A percentile compares a stretch with the other conserved stretches of the same genome.
Evolutionary conservation across 2,797 vertebrate species (phyloP).

Genomic region (Falco columbarius): DNA sequence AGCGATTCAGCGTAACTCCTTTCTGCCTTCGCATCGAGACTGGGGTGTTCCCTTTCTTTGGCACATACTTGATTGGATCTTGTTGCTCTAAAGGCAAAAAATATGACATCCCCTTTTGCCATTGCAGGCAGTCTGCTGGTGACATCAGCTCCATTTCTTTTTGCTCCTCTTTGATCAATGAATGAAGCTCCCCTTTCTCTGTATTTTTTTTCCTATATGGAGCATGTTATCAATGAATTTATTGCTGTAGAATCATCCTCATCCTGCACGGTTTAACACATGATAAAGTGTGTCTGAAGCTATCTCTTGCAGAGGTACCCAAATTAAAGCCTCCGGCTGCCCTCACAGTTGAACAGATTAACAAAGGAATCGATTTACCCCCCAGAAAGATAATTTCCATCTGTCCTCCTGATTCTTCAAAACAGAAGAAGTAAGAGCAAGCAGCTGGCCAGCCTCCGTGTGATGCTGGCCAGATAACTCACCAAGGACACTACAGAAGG

Average conservation of each 20-base stretch:
- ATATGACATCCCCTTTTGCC: neutral
- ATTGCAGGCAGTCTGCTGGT: neutral
- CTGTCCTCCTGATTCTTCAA: constrained; percentile 1
- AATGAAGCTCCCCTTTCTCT: neutral
- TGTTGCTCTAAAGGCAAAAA: neutral
- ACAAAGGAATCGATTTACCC: neutral
- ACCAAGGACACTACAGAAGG: fast-evolving
- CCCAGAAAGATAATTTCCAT: neutral
- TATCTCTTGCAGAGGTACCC: neutral
- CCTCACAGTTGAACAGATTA: neutral
- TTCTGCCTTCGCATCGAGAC: neutral
- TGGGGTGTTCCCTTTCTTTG: neutral
- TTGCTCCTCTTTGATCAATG: neutral
- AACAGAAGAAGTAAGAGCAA: neutral
- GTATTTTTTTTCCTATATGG: neutral
- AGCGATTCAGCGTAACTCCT: neutral
- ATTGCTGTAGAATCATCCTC: neutral
- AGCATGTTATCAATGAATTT: neutral
- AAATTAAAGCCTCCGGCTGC: neutral
- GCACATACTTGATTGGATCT: neutral
- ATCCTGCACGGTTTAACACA: neutral
- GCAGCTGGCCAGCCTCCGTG: neutral
- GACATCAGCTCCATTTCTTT: neutral
- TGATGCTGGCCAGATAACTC: neutral
- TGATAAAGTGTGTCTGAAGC: neutral